A percentile compares a stretch with the other conserved stretches of the same genome.
These are phyloP conservation scores for Perca schrenkii DNA, from an alignment of 2,113 vertebrate species.

Conservation along the genomic window DNA sequence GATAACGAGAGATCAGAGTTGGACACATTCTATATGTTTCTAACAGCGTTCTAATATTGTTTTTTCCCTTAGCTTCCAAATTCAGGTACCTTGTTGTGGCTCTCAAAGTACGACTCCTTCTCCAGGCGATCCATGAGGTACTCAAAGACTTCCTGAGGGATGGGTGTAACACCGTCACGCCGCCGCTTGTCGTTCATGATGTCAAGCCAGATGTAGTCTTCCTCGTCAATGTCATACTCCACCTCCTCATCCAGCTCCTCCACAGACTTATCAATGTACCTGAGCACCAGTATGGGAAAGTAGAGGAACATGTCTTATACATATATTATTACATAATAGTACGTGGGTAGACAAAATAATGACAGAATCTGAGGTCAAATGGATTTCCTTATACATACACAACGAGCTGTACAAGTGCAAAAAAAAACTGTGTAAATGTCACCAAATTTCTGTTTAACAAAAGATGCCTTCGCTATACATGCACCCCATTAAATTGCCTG, in stretches of 20 bases:
- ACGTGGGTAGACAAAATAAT: not conserved
- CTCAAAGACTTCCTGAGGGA: constrained; percentile 98
- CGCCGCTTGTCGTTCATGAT: constrained; percentile 98
- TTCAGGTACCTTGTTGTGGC: constrained; percentile 93
- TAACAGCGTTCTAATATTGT: not conserved
- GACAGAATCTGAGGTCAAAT: not conserved
- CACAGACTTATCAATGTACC: constrained; percentile 98
- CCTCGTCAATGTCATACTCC: constrained; percentile 98
- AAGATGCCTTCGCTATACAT: not conserved
- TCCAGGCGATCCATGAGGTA: constrained; percentile 98
- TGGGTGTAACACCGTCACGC: constrained; percentile 91
- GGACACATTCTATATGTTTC: not conserved
- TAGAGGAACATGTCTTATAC: not conserved
- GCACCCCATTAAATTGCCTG: not conserved
- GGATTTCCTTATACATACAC: not conserved
- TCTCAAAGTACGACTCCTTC: constrained; percentile 99
- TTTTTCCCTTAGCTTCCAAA: not conserved
- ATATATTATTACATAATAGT: not conserved
- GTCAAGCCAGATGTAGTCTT: constrained; percentile 99
- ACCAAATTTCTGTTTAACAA: not conserved
- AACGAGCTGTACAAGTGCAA: not conserved
- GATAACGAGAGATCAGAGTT: not conserved
- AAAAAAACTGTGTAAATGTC: not conserved
- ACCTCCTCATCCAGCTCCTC: constrained; percentile 99
- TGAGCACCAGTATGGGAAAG: constrained; percentile 63